Percentiles rank a stretch among this genome's conserved stretches.
phyloP scores from a whole-genome alignment of 2,113 vertebrate genomes.

The Myodes glareolus region DNA sequence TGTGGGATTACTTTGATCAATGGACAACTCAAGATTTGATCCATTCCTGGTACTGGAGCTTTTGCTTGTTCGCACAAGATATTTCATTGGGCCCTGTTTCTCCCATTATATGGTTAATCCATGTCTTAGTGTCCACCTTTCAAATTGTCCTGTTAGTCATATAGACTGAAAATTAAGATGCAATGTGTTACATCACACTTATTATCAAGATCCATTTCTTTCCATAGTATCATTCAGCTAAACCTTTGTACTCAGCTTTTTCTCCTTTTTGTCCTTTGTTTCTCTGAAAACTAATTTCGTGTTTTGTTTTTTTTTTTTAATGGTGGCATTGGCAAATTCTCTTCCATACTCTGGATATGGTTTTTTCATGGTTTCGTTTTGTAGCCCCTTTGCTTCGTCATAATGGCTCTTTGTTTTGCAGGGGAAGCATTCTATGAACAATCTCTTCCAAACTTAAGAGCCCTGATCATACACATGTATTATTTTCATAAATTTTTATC shows the following conservation, averaged over 20 bases:
- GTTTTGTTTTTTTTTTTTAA: slow-evolving; percentile 8
- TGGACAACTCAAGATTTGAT: not conserved
- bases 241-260: not conserved
- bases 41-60: not conserved
- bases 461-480: not conserved
- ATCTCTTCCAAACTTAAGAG: not conserved
- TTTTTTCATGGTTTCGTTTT: not conserved
- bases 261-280: not conserved
- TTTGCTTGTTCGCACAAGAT: not conserved
- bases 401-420: not conserved
- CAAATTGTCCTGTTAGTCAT: not conserved
- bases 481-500: not conserved
- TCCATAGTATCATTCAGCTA: not conserved
- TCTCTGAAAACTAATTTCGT: not conserved
- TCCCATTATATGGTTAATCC: not conserved
- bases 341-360: not conserved
- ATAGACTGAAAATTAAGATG: not conserved
- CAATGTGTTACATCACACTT: not conserved
- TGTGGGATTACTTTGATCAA: not conserved
- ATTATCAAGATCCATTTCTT: not conserved
- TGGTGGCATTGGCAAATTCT: not conserved
- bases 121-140: slow-evolving; percentile 21
- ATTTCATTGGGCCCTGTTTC: not conserved
- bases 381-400: not conserved
- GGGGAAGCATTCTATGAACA: not conserved